Conservation (phyloP, 2,113 vertebrate species). For the Lophochroa leadbeateri region DNA sequence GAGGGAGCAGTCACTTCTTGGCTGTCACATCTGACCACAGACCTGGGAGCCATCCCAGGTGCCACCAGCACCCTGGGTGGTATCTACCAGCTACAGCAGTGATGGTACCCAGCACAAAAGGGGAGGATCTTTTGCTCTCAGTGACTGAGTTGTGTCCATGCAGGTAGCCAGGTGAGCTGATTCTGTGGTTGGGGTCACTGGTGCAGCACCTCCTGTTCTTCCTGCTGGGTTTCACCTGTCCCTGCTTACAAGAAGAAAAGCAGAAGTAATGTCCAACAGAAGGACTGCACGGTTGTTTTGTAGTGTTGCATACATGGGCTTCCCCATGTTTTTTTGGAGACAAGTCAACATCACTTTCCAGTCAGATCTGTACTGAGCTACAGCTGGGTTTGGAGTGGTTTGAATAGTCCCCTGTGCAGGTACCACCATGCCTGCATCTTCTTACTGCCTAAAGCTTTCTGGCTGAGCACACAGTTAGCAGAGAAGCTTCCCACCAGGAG, state of each 20-base stretch:
- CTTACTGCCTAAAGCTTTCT: background rate
- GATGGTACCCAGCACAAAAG: background rate
- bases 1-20: background rate
- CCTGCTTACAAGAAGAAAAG: background rate
- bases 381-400: background rate
- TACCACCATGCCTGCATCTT: background rate
- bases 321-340: background rate
- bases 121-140: fast-evolving
- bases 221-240: background rate
- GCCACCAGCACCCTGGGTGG: background rate
- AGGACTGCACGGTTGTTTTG: background rate
- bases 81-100: background rate
- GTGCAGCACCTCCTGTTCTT: background rate
- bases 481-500: background rate
- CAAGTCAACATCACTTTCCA: fast-evolving
- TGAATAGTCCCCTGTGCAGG: background rate
- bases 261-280: background rate
- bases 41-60: background rate
- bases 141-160: fast-evolving
- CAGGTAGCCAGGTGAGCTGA: background rate
- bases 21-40: fast-evolving
- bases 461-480: background rate
- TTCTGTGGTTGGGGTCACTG: fast-evolving
- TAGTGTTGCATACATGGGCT: background rate
- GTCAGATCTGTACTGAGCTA: background rate